Percentiles rank a stretch among this genome's conserved stretches.
Conservation (phyloP, 1,140 invertebrate genomes). For the Tetranychus cinnabarinus region DNA sequence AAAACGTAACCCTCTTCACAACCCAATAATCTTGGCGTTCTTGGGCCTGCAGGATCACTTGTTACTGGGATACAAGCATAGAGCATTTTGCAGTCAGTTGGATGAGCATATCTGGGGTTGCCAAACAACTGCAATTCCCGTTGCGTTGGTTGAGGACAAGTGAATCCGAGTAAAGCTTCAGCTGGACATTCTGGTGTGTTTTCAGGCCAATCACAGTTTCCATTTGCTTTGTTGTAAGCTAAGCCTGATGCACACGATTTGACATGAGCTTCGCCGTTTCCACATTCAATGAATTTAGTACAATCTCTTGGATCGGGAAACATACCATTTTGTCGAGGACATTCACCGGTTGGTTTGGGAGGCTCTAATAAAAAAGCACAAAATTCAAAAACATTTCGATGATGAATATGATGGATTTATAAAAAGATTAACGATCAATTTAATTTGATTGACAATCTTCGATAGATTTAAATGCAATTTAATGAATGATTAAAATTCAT, state of each 20-base stretch:
- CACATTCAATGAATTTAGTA: constrained; percentile 67
- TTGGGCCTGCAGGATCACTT: constrained; percentile 4
- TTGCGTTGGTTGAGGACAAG: constrained; percentile 40
- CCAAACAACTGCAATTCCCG: constrained; percentile 18
- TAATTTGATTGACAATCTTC: too few species aligned
- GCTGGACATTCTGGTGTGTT: constrained; percentile 81
- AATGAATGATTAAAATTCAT: too few species aligned
- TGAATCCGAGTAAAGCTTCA: constrained; percentile 37
- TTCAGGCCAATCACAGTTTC: constrained; percentile 73
- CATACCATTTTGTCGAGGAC: constrained; percentile 38
- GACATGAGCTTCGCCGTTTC: constrained; percentile 51
- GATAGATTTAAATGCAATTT: too few species aligned
- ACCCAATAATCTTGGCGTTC: constrained; percentile 46
- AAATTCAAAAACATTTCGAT: background rate
- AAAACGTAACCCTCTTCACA: constrained; percentile 66
- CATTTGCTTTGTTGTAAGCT: constrained; percentile 60
- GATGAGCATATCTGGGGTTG: constrained; percentile 53
- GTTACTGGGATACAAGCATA: constrained; percentile 41
- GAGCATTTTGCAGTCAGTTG: constrained; percentile 57
- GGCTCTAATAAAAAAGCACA: constrained; percentile 2
- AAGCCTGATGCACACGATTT: constrained; percentile 53
- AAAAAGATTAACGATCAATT: too few species aligned
- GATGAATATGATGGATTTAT: background rate
- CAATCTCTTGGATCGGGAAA: constrained; percentile 60
- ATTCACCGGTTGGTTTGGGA: constrained; percentile 6